phyloP scores from a whole-genome alignment of 2,113 vertebrate species.

The Psephotus haematonotus region DNA sequence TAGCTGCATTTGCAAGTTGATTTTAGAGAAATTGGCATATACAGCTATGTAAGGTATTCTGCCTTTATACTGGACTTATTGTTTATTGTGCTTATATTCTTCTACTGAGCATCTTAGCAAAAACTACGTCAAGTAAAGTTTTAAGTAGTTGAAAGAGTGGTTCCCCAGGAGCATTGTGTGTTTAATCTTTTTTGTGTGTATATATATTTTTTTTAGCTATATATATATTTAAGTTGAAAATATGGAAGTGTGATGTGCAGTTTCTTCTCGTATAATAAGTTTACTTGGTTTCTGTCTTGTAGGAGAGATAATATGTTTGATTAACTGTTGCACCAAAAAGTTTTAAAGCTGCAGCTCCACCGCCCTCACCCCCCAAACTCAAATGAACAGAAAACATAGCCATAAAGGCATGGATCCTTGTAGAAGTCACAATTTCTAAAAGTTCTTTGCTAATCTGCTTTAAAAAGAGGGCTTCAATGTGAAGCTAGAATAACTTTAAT shows the following conservation, averaged over 20 bases:
- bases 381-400: neutral
- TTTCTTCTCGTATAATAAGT: neutral
- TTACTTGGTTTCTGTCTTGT: neutral
- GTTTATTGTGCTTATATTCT: neutral
- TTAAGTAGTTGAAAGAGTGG: neutral
- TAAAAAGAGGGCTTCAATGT: neutral
- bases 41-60: neutral
- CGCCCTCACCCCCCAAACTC: neutral
- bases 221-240: neutral
- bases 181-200: neutral
- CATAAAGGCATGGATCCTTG: neutral
- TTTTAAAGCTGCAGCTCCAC: neutral
- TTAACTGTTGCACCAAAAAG: neutral
- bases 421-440: neutral
- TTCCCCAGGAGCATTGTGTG: neutral
- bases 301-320: neutral
- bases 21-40: neutral
- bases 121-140: neutral
- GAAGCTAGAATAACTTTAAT: neutral
- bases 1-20: neutral
- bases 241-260: fast-evolving
- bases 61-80: neutral
- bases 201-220: neutral
- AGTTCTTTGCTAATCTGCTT: neutral
- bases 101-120: neutral